Base-by-base conservation (phyloP, 53 echinoderm and acorn worm species). In the Echinometra lucunter region DNA sequence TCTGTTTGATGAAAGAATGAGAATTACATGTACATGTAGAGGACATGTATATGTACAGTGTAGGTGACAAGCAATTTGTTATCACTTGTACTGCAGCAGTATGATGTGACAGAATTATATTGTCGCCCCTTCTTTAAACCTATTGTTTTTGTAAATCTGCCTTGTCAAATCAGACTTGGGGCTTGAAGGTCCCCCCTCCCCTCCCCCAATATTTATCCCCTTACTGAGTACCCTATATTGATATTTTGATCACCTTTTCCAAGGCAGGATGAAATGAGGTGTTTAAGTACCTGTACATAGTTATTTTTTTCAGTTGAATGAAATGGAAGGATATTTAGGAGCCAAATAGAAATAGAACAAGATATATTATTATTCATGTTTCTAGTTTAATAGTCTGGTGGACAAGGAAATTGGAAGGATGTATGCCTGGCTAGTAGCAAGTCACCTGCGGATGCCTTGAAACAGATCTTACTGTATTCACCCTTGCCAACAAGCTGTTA, bases 391-490 rank as follows among this genome's bases (percentile, higher is more conserved):
- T 74, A 78, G 42, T 18, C 35, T 4, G 35, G 42, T 72, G 72
- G 72, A 35, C 12, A 40, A 19, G 78, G 23, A 78, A 38, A 3
- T 78, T 4, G 38, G 69, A 2, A 42, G 78, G 78, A 42, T 40
- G 38, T 78, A 78, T 78, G 78, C 78, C 78, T 78, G 40, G 78
- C 78, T 78, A 23, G n/a, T n/a, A n/a, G 32, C 42, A 21, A 19
- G 78, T 42, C 44, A 23, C 42, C 78, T 42, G 38, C 38, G 78
- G 78, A 78, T 78, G 78, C 12, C 72, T 78, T 21, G 23, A 42
- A 78, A 78, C 78, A 75, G 78, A 75, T 19, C 38, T 75, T 75
- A 37, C 38, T 63, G 23, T 72, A 72, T 72, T 72, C 42, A 38
- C 42, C 78, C 16, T 40, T 78, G 78, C 21, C 42, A 19, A 1